A percentile compares a stretch with the other conserved stretches of the same genome.
Conservation (phyloP, 1,140 invertebrate genomes). For the Scaptodrosophila lebanonensis region DNA sequence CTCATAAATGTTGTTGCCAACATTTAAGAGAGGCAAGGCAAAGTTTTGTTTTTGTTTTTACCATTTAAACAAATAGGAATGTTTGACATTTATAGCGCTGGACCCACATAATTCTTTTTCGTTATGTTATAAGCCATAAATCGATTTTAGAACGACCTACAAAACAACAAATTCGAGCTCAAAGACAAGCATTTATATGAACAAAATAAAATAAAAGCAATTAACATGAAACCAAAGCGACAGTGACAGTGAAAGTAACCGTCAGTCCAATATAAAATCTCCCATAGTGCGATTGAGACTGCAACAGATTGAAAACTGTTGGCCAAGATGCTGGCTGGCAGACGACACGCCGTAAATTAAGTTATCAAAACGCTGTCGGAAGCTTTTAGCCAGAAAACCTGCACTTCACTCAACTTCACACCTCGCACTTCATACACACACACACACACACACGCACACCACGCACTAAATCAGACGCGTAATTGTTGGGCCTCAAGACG, state of each 20-base stretch:
- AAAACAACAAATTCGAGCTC: too few relatives aligned
- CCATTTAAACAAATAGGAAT: too few relatives aligned
- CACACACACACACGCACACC: too few relatives aligned
- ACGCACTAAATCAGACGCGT: conserved; percentile 72
- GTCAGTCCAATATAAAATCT: conserved; percentile 24
- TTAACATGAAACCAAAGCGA: conserved; percentile 38
- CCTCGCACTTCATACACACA: conserved; percentile 33
- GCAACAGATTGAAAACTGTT: conserved; percentile 58
- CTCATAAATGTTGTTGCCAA: too few relatives aligned
- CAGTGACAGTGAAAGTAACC: conserved; percentile 66
- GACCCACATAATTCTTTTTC: too few relatives aligned
- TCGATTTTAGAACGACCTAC: neutral
- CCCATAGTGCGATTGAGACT: conserved; percentile 40
- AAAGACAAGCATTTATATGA: neutral
- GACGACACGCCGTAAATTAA: conserved; percentile 64
- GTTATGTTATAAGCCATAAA: too few relatives aligned
- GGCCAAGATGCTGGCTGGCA: too few relatives aligned
- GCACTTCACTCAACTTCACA: conserved; percentile 62
- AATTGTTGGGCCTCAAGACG: conserved; percentile 41
- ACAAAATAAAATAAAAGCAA: conserved; percentile 42
- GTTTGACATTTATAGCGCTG: too few relatives aligned
- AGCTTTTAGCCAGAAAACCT: conserved; percentile 66
- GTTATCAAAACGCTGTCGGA: conserved; percentile 69
- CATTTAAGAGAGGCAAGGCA: too few relatives aligned
- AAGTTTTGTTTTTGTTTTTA: too few relatives aligned